These are phyloP conservation scores for Numenius arquata DNA, from an alignment of 2,113 vertebrate species.

Conservation along the genomic window DNA sequence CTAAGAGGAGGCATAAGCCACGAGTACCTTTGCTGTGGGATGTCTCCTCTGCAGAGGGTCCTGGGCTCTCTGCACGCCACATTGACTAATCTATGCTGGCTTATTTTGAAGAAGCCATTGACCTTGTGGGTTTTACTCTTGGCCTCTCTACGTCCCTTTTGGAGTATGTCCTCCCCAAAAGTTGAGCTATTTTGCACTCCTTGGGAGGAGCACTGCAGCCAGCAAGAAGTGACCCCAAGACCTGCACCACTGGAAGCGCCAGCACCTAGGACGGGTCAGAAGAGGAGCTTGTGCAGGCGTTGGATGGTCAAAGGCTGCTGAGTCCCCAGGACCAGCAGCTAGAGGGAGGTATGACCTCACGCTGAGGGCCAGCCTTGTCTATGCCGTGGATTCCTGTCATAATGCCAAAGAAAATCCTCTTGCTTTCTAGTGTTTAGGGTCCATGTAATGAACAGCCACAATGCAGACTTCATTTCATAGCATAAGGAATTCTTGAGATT, in stretches of 20 bases:
- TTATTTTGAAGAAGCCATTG: background rate
- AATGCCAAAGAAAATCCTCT: background rate
- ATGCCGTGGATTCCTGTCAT: background rate
- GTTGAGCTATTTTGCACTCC: background rate
- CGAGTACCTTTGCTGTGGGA: background rate
- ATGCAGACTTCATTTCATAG: background rate
- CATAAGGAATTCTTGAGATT: background rate
- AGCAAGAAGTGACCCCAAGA: background rate
- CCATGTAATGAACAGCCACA: background rate
- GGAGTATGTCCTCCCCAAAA: background rate
- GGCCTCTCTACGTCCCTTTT: background rate
- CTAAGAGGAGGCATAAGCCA: background rate
- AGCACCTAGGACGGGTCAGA: rapidly evolving
- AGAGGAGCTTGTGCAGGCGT: background rate
- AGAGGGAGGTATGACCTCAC: slow-evolving; percentile 61
- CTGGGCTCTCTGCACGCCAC: rapidly evolving
- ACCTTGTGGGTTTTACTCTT: background rate
- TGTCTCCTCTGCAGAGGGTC: background rate
- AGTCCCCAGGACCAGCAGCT: slow-evolving; percentile 59
- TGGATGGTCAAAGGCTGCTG: background rate
- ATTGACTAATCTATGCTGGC: rapidly evolving
- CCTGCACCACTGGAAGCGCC: background rate
- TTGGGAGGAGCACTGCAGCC: background rate
- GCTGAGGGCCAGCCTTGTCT: background rate
- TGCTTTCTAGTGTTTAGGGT: background rate